Base-by-base conservation (phyloP, 2,888 invertebrate genomes). In the Elgonia sp. region DNA sequence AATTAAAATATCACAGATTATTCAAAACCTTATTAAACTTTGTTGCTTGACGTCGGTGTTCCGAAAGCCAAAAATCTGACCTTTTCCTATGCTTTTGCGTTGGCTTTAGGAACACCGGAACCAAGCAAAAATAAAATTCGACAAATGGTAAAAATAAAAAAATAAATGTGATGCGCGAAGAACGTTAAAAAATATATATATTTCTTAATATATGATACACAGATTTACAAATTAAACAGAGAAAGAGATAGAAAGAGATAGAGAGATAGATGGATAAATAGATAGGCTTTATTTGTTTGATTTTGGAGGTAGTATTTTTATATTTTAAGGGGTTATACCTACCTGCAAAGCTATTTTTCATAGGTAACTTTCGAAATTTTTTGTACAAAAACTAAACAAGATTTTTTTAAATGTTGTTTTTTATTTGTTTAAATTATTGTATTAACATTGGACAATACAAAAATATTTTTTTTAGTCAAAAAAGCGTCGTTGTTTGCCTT, bases 1-100 rank as follows among this genome's bases (percentile, higher is more conserved):
- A 88, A 88, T 88, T 57, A 88, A 88, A 85, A 88, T 85, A 85
- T 88, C 88, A 88, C 88, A 88, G 85, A 88, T 88, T 85, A 88
- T 88, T 85, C 53, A 82, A 86, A 88, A 87, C 73, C 70, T 88
- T 57, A 81, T 81, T 81, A 79, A 85, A 79, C 73, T n/a, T 77
- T 72, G 16, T 62, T 80, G 40, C 55, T 20, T 37, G 63, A 14
- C 1, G 16, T 18, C 18, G 8, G 0, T 46, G 67, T 37, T 57
- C 65, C 16, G 46, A 84, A 57, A 67, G n/a, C n/a, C 10, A 69
- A 76, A 62, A n/a, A 39, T 0, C 21, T 6, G 29, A 29, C 29
- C 29, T 29, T 29, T 29, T 29, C 29, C 29, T 16, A n/a, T 53
- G 53, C 2, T n/a, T 2, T 53, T n/a, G 4, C n/a, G 40, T 42